Percentiles rank a stretch among this genome's conserved stretches.
phyloP scores from a whole-genome alignment of 2,113 vertebrate genomes.

The Nycticebus coucang region DNA sequence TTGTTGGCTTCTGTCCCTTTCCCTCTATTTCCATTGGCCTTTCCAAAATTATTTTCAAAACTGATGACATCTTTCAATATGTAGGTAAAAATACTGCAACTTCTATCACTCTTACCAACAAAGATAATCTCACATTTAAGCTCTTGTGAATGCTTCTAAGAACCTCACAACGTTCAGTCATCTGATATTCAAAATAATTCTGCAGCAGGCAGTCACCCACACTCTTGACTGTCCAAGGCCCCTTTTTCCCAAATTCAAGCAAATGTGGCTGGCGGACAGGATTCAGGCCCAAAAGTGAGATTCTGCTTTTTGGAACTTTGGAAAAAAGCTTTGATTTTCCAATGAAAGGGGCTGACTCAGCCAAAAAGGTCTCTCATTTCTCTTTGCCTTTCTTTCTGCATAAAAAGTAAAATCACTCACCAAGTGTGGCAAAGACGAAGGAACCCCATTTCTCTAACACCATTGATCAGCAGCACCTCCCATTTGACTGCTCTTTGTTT shows the following conservation, averaged over 20 bases:
- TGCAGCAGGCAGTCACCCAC: neutral
- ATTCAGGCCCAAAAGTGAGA: neutral
- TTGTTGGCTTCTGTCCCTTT: neutral
- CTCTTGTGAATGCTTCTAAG: neutral
- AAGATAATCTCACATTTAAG: neutral
- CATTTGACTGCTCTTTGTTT: neutral
- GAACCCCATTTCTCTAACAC: neutral
- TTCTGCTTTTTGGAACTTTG: neutral
- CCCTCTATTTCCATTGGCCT: neutral
- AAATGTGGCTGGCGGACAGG: neutral
- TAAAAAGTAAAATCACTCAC: neutral
- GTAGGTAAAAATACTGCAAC: neutral
- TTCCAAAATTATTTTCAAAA: conserved; percentile 20
- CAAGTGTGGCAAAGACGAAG: neutral
- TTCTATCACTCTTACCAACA: neutral
- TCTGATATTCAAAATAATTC: neutral
- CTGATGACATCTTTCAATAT: neutral
- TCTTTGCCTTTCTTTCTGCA: neutral
- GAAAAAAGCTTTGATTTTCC: neutral
- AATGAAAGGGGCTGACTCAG: neutral
- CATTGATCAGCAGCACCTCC: too few species aligned
- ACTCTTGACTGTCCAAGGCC: neutral
- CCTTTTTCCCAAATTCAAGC: neutral
- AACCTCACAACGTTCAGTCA: neutral
- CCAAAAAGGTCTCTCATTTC: too few species aligned